These are phyloP conservation scores for Mellivora capensis DNA, from an alignment of 2,113 vertebrate species.

Conservation along the genomic window DNA sequence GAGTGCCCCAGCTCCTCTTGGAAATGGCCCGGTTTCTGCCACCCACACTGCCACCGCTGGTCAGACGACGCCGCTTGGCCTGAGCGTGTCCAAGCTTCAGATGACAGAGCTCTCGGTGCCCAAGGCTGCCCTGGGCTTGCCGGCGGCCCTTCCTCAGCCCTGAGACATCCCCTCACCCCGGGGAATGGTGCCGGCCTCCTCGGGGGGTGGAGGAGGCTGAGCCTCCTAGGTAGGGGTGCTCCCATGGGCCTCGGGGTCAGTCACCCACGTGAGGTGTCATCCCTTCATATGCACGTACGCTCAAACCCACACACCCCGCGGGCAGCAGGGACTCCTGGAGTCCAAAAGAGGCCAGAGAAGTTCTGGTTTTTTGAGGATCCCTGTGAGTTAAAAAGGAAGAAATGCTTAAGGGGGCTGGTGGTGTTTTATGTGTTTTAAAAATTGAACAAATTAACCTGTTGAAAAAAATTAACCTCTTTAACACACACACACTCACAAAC, in stretches of 20 bases:
- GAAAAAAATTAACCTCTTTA: neutral
- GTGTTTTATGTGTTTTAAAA: neutral
- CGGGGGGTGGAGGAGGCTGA: neutral
- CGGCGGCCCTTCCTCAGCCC: neutral
- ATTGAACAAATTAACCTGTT: neutral
- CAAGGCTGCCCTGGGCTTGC: slow-evolving; percentile 31
- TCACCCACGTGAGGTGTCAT: fast-evolving
- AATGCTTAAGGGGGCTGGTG: neutral
- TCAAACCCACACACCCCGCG: neutral
- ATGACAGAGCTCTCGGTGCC: slow-evolving; percentile 47
- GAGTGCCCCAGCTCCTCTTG: neutral
- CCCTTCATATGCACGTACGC: fast-evolving
- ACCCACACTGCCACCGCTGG: slow-evolving; percentile 34
- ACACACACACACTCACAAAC: neutral
- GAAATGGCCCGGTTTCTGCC: neutral
- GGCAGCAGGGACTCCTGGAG: too few relatives aligned
- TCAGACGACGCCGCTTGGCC: slow-evolving; percentile 58
- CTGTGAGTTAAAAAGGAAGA: neutral
- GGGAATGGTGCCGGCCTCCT: neutral
- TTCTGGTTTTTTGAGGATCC: neutral
- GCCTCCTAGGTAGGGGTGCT: neutral
- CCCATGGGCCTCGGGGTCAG: fast-evolving
- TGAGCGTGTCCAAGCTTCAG: slow-evolving; percentile 65
- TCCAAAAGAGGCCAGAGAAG: neutral
- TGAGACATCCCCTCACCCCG: neutral